These are phyloP conservation scores for Sebastes reedi DNA, from an alignment of 2,797 vertebrate genomes.

Conservation along the genomic window DNA sequence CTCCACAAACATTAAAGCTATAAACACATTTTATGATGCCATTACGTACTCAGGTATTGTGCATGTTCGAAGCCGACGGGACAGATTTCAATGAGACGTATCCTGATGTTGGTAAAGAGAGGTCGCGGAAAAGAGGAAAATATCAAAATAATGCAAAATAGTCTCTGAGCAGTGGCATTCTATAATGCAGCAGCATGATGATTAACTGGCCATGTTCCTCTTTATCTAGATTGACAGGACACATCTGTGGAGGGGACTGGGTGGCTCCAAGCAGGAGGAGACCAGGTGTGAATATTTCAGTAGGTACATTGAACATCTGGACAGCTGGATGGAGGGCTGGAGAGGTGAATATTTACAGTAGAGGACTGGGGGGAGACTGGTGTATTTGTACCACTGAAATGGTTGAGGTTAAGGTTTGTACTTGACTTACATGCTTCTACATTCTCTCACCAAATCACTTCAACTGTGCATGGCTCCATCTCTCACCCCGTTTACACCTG, in stretches of 20 bases:
- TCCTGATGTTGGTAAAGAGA: background rate
- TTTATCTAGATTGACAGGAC: constrained; percentile 79
- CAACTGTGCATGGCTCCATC: background rate
- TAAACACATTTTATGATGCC: constrained; percentile 64
- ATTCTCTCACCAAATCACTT: background rate
- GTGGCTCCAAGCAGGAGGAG: constrained; percentile 54
- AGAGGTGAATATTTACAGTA: background rate
- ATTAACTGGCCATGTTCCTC: constrained; percentile 75
- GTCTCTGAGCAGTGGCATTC: constrained; percentile 26
- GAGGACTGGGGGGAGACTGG: background rate
- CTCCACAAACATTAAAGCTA: constrained; percentile 54
- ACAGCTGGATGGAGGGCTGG: constrained; percentile 24
- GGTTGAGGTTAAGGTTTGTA: background rate
- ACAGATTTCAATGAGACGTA: background rate
- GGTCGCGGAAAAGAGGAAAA: background rate
- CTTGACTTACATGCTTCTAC: background rate
- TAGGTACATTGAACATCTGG: constrained; percentile 70
- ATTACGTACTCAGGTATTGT: constrained; percentile 32
- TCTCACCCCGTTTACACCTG: background rate
- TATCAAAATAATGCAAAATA: constrained; percentile 16
- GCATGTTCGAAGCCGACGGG: background rate
- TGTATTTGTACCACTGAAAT: background rate
- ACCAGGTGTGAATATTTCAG: constrained; percentile 77
- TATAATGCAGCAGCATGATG: constrained; percentile 33
- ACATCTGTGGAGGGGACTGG: constrained; percentile 74